phyloP scores from a whole-genome alignment of 2,797 vertebrate genomes.

The Urosaurus nigricauda region DNA sequence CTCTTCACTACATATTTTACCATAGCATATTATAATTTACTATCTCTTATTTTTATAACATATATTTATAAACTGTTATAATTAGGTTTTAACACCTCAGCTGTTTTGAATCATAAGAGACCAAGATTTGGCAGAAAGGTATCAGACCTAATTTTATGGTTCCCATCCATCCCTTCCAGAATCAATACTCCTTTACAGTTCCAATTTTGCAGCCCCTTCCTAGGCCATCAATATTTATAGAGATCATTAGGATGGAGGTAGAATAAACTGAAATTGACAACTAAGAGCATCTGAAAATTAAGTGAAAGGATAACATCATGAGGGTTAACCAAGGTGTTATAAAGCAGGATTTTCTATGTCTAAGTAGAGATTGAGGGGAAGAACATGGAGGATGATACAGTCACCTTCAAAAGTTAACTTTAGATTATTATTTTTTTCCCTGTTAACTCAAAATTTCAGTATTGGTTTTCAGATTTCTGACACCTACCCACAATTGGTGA shows the following conservation, averaged over 20 bases:
- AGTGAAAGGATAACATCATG: slow-evolving; percentile 5
- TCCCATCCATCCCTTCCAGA: slow-evolving; percentile 35
- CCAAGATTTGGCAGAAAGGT: slow-evolving; percentile 66
- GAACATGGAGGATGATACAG: not conserved
- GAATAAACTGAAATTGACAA: slow-evolving; percentile 22
- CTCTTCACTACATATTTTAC: slow-evolving; percentile 61
- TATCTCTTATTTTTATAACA: slow-evolving; percentile 72
- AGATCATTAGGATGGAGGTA: slow-evolving; percentile 22
- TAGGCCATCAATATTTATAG: slow-evolving; percentile 30
- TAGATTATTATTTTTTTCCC: slow-evolving; percentile 1
- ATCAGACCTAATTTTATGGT: slow-evolving; percentile 65
- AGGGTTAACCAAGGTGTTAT: not conserved
- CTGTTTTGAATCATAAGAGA: slow-evolving; percentile 64
- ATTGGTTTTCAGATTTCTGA: not conserved
- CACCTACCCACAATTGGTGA: not conserved
- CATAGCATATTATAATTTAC: slow-evolving; percentile 62
- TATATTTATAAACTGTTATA: slow-evolving; percentile 68
- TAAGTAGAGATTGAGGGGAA: not conserved
- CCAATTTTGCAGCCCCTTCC: slow-evolving; percentile 16
- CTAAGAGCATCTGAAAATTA: slow-evolving; percentile 32
- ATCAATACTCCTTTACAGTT: slow-evolving; percentile 23
- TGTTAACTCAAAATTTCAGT: not conserved
- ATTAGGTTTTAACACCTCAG: slow-evolving; percentile 66
- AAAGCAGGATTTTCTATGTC: slow-evolving; percentile 1
- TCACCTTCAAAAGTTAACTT: slow-evolving; percentile 1